phyloP scores from a whole-genome alignment of 2,888 invertebrate species.

The Yponomeuta sedellus region DNA sequence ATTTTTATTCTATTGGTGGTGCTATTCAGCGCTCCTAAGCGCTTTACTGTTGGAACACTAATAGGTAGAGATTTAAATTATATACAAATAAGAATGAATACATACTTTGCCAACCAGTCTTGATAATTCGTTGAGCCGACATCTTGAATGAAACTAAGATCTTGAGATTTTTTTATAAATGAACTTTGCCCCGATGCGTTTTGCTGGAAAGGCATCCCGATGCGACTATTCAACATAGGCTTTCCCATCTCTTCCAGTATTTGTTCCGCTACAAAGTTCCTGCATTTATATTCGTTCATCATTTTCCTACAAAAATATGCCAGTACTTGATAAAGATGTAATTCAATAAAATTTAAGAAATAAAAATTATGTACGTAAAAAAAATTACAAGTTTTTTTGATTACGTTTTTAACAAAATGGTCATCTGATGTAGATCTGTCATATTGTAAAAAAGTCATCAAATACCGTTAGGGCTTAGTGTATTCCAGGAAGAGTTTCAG shows the following conservation, averaged over 20 bases:
- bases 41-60: too few species aligned
- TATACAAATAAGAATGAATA: slow-evolving; percentile 6
- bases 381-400: too few species aligned
- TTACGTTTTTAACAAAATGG: too few species aligned
- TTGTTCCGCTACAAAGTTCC: slow-evolving; percentile 84
- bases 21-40: too few species aligned
- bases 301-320: slow-evolving; percentile 71
- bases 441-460: too few species aligned
- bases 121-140: slow-evolving; percentile 84
- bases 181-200: slow-evolving; percentile 24
- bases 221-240: slow-evolving; percentile 48
- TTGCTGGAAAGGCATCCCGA: slow-evolving; percentile 47
- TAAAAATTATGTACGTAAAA: neutral
- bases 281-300: slow-evolving; percentile 87
- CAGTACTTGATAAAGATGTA: neutral
- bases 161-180: slow-evolving; percentile 38
- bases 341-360: too few species aligned
- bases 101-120: slow-evolving; percentile 85
- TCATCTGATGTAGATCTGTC: too few species aligned
- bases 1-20: too few species aligned
- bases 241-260: slow-evolving; percentile 80
- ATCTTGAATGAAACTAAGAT: slow-evolving; percentile 72
- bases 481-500: too few species aligned
- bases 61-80: too few species aligned
- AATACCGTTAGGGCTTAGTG: too few species aligned